A percentile compares a stretch with the other conserved stretches of the same genome.
Conservation (phyloP, 2,888 invertebrate genomes). For the Pecten maximus region DNA sequence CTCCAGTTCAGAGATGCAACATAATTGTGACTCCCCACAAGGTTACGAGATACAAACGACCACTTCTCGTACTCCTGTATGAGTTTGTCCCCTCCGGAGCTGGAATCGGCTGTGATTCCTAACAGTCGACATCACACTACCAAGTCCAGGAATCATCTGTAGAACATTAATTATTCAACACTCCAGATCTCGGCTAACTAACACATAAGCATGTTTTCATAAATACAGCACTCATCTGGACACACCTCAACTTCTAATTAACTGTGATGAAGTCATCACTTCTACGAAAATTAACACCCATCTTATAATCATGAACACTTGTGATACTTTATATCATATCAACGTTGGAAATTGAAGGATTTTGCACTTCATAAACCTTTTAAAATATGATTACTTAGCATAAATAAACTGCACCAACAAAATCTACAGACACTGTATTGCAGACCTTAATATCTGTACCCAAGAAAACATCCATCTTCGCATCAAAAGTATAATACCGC, state of each 20-base stretch:
- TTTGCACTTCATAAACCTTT: not conserved
- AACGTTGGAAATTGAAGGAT: not conserved
- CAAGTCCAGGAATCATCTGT: not conserved
- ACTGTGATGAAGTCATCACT: not conserved
- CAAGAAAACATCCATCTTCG: no score
- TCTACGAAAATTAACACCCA: not conserved
- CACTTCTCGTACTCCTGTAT: not conserved
- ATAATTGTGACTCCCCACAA: no score
- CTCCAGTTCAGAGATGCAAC: no score
- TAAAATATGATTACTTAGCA: not conserved
- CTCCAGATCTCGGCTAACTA: not conserved
- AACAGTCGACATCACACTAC: not conserved
- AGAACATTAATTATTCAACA: constrained; percentile 20
- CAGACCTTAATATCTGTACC: no score
- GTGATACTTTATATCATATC: not conserved
- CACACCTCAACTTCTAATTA: not conserved
- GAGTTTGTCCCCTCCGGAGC: not conserved
- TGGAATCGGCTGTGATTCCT: not conserved
- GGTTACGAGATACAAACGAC: not conserved
- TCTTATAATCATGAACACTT: not conserved
- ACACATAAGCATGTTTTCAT: not conserved
- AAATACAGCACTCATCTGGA: not conserved
- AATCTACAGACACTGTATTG: no score
- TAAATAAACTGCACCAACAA: no score
- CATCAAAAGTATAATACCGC: no score